These are phyloP conservation scores for Chamaedrilus cognettii DNA, from an alignment of 2,888 invertebrate species.

Conservation along the genomic window DNA sequence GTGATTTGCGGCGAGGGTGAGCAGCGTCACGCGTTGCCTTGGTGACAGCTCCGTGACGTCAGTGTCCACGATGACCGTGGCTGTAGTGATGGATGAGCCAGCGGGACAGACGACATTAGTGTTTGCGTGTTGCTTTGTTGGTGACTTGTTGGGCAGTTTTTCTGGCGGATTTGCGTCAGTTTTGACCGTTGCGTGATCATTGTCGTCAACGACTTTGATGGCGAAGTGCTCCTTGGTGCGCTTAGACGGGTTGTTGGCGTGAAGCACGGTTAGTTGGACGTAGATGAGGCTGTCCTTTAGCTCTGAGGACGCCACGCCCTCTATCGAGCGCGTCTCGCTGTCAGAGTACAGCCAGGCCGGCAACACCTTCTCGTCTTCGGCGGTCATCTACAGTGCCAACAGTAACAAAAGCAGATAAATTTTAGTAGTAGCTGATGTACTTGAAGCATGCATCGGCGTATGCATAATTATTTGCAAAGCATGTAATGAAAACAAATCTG, in stretches of 20 bases:
- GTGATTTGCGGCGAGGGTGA: conserved; percentile 46
- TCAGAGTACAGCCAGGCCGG: conserved; percentile 67
- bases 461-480: too few relatives aligned
- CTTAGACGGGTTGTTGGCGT: conserved; percentile 31
- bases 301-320: conserved; percentile 69
- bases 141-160: background rate
- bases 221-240: conserved; percentile 31
- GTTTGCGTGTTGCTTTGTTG: too few relatives aligned
- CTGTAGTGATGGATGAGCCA: conserved; percentile 63
- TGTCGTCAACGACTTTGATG: conserved; percentile 1
- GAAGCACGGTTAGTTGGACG: conserved; percentile 65
- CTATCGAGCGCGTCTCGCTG: conserved; percentile 70
- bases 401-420: too few relatives aligned
- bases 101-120: background rate
- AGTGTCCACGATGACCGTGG: conserved; percentile 72
- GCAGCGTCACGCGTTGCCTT: conserved; percentile 64
- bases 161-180: background rate
- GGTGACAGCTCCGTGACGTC: conserved; percentile 69
- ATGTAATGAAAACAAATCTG: too few relatives aligned
- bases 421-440: too few relatives aligned
- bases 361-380: conserved; percentile 35
- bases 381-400: conserved; percentile 33
- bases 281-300: conserved; percentile 70
- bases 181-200: too few relatives aligned
- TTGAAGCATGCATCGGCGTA: too few relatives aligned